A percentile compares a stretch with the other conserved stretches of the same genome.
Conservation (phyloP, 2,888 invertebrate genomes). For the Rotaria magnacalcarata region DNA sequence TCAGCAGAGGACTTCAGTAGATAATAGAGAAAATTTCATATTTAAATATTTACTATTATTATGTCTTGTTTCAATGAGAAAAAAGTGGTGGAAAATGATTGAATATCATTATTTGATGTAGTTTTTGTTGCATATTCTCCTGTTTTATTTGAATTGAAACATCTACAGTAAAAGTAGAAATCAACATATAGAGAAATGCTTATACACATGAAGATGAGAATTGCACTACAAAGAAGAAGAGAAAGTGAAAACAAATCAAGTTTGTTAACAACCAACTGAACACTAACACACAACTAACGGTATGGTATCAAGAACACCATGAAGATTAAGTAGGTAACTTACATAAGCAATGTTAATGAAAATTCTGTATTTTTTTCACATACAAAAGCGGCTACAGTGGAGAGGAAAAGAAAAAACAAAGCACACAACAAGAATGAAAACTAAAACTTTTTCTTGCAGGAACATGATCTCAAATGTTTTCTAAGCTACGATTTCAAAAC, state of each 20-base stretch:
- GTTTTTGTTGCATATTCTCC: background rate
- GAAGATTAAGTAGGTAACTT: background rate
- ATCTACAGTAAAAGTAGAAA: background rate
- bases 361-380: background rate
- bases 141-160: background rate
- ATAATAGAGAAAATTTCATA: no score
- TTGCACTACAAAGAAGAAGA: constrained; percentile 4
- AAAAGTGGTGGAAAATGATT: no score
- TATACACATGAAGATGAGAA: constrained; percentile 10
- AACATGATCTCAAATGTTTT: background rate
- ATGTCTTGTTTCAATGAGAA: no score
- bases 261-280: background rate
- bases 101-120: no score
- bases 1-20: no score
- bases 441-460: background rate
- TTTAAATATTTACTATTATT: no score
- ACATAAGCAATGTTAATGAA: background rate
- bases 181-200: constrained; percentile 5
- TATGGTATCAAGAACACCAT: background rate
- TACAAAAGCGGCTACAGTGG: background rate
- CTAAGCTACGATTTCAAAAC: no score
- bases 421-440: background rate
- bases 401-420: background rate
- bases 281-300: background rate
- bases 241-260: background rate